Evolutionary conservation across 1,140 invertebrate genomes (phyloP), one percentile per base, ranked within the genome.

Genomic region (Ganaspis sp.): DNA sequence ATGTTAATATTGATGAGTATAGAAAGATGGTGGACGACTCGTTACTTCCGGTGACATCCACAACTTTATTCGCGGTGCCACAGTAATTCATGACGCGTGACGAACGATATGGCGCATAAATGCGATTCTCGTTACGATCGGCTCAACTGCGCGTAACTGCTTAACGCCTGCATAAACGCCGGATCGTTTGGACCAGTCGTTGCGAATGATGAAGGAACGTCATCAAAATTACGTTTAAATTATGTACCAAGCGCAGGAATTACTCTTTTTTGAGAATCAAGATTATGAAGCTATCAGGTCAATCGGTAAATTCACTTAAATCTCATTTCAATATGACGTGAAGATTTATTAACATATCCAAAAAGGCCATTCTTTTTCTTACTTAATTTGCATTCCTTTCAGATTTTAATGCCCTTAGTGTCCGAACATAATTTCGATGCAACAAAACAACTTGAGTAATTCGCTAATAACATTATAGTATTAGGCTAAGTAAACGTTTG

Each of bases 61-160:
- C 54, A 29, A 64, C 54, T 29, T 64, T 64, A 64, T 64, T 64
- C 54, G 23, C 21, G 23, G 19, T 64, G 23, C 6, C 23, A 64
- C 23, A n/a, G 26, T 64, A 29, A 34, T 64, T 64, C 26, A 29
- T n/a, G 58, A n/a, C 58, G 45, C 45, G 45, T 49, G 45, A 49
- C 45, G 45, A 49, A 49, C 45, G 45, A 49, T 49, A 49, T 49
- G 45, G 45, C 45, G 45, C 45, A 49, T 49, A 49, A 49, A 49
- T 49, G 45, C 45, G 17, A n/a, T 49, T 17, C 45, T 49, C 45
- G 45, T 49, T 49, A 49, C 45, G 45, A 49, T 49, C 45, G 45
- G 45, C 45, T 49, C 45, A 49, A 49, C 45, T n/a, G 45, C 26
- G 58, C 21, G 15, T 64, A 34, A 64, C 26, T 64, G 58, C 58